A percentile compares a stretch with the other conserved stretches of the same genome.
Evolutionary conservation across 2,888 invertebrate genomes (phyloP).

Genomic region (Polyploca ridens): DNA sequence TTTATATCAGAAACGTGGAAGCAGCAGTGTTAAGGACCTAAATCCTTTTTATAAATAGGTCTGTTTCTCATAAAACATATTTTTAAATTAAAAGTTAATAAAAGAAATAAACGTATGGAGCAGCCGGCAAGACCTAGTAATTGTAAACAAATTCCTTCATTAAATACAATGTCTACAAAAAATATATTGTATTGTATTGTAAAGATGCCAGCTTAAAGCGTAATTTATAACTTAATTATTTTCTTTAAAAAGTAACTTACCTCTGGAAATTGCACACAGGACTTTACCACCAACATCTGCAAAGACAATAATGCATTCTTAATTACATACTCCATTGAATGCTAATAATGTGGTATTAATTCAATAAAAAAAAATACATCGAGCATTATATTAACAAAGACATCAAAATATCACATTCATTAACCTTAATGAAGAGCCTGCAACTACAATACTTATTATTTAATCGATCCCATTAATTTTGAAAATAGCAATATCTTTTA

Average conservation of each 20-base stretch:
- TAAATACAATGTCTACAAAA: background rate
- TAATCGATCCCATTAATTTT: background rate
- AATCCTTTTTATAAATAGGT: too few relatives aligned
- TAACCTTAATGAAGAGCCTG: slow-evolving; percentile 33
- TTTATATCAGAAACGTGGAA: too few relatives aligned
- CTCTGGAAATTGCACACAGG: slow-evolving; percentile 33
- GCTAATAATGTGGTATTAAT: slow-evolving; percentile 16
- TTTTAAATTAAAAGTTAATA: too few relatives aligned
- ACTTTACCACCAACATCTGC: slow-evolving; percentile 47
- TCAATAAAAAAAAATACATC: background rate
- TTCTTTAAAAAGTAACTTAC: slow-evolving; percentile 35
- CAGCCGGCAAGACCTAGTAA: background rate
- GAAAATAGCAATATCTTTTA: background rate
- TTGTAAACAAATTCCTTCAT: background rate
- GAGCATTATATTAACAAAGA: background rate
- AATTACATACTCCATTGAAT: slow-evolving; percentile 39
- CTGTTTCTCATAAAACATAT: too few relatives aligned
- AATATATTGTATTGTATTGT: background rate
- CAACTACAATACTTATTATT: background rate
- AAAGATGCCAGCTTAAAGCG: background rate
- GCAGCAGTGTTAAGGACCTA: too few relatives aligned
- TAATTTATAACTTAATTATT: slow-evolving; percentile 19
- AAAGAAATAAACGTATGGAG: background rate
- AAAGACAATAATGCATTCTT: slow-evolving; percentile 58
- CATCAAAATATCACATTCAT: slow-evolving; percentile 19